These are phyloP conservation scores for Paracentrotus lividus DNA, from an alignment of 53 echinoderm and acorn worm genomes.

Conservation along the genomic window DNA sequence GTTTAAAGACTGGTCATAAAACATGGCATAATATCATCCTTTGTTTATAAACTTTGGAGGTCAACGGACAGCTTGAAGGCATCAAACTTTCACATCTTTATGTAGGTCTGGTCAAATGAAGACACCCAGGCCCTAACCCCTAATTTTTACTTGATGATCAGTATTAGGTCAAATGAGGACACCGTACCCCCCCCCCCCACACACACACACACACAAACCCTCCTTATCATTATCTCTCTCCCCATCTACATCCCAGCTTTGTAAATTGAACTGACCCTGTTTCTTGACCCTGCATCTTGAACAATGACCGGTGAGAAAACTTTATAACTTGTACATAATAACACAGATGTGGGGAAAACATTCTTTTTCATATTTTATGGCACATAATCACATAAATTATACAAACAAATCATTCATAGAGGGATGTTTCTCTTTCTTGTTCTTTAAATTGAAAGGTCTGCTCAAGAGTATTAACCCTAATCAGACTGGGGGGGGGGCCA, in stretches of 20 bases:
- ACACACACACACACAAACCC: neutral
- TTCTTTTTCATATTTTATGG: no score
- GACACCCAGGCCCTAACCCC: neutral
- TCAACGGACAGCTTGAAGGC: conserved; percentile 40
- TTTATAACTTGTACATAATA: neutral
- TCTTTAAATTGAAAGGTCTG: no score
- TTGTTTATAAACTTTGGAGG: conserved; percentile 58
- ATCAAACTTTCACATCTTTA: conserved; percentile 8
- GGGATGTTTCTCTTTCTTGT: no score
- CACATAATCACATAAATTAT: no score
- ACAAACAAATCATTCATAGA: no score
- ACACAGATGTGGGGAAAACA: no score
- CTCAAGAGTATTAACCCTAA: no score
- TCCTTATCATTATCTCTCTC: neutral
- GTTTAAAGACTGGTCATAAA: conserved; percentile 31
- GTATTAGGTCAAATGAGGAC: conserved; percentile 24
- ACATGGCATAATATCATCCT: conserved; percentile 44
- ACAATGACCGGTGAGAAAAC: neutral
- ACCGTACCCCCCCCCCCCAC: neutral
- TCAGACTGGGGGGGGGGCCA: no score
- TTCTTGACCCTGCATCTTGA: conserved; percentile 37
- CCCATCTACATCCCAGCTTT: neutral
- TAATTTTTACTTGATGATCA: no score
- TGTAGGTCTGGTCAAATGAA: conserved; percentile 27
- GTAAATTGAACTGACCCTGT: conserved; percentile 37